A percentile compares a stretch with the other conserved stretches of the same genome.
phyloP scores from a whole-genome alignment of 2,888 invertebrate genomes.

The Nymphalis urticae region DNA sequence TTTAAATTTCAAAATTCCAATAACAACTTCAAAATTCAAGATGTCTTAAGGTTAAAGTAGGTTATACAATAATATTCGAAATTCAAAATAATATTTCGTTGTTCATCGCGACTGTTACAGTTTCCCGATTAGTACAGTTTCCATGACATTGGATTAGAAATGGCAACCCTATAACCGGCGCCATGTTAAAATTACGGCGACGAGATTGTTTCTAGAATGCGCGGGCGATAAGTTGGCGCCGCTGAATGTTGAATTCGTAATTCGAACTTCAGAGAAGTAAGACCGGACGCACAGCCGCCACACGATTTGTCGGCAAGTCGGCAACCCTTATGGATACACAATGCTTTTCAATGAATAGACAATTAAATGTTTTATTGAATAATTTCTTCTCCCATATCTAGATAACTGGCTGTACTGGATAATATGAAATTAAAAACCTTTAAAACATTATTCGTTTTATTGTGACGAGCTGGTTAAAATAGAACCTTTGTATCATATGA shows the following conservation, averaged over 20 bases:
- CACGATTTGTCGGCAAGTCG: slow-evolving; percentile 38
- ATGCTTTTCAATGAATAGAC: slow-evolving; percentile 33
- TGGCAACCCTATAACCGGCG: slow-evolving; percentile 29
- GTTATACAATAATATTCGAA: too few species aligned
- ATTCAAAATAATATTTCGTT: background rate
- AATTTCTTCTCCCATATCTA: background rate
- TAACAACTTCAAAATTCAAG: too few species aligned
- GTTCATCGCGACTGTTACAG: background rate
- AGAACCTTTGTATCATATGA: too few species aligned
- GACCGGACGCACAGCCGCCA: slow-evolving; percentile 47
- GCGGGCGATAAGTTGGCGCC: slow-evolving; percentile 45
- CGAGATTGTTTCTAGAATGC: slow-evolving; percentile 42
- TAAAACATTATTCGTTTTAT: too few species aligned
- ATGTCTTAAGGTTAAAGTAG: too few species aligned
- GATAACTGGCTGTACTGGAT: too few species aligned
- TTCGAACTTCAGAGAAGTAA: slow-evolving; percentile 51
- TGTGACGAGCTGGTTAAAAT: too few species aligned
- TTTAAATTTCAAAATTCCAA: too few species aligned
- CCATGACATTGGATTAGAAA: background rate
- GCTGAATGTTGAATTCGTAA: slow-evolving; percentile 49
- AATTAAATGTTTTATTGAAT: slow-evolving; percentile 19
- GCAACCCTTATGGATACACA: slow-evolving; percentile 34
- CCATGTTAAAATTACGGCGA: slow-evolving; percentile 35
- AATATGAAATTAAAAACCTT: too few species aligned
- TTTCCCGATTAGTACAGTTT: background rate